Evolutionary conservation across 2,797 vertebrate species (phyloP), one percentile per base, ranked within the genome.

Genomic region (Lithobates pipiens): DNA sequence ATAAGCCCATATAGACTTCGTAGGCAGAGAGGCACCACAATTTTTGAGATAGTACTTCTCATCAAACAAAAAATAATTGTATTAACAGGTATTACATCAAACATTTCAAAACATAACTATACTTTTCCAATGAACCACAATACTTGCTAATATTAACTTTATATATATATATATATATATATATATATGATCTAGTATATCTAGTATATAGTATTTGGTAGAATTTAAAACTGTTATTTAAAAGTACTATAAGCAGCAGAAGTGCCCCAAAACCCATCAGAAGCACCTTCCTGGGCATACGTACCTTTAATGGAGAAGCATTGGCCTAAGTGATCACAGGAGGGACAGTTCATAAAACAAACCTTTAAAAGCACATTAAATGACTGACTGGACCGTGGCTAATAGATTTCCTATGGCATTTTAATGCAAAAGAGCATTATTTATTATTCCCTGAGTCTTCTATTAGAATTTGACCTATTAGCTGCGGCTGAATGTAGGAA

Each of bases 301-400:
- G 10, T 23, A 61, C 21, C 54, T 61, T 23, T 54, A 54, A 54
- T 54, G 13, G 50, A 16, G 50, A 54, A 54, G 50, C 16, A 54
- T 5, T 15, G 16, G 25, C 27, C 11, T 79, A 69, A 42, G 63
- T 50, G 29, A 46, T 13, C 25, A 29, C 32, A 67, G 32, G 77
- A 69, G 18, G 25, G 2, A 61, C 21, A 77, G 25, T 25, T 13
- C 34, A 42, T 77, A 65, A 77, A 65, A 39, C 23, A 77, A 39
- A 10, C 32, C 57, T 42, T 77, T 77, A 65, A 77, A 67, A 75
- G 34, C 57, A 32, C 65, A 67, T 67, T 67, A 67, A 29, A 65
- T 21, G 34, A 61, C 61, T 16, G 34, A 77, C 57, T 27, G 57
- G 76, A 65, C 61, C n/a, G 29, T 29, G 32, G 46, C 73, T 10